A percentile compares a stretch with the other conserved stretches of the same genome.
These are phyloP conservation scores for Galeruca laticollis DNA, from an alignment of 2,888 invertebrate species.

Conservation along the genomic window DNA sequence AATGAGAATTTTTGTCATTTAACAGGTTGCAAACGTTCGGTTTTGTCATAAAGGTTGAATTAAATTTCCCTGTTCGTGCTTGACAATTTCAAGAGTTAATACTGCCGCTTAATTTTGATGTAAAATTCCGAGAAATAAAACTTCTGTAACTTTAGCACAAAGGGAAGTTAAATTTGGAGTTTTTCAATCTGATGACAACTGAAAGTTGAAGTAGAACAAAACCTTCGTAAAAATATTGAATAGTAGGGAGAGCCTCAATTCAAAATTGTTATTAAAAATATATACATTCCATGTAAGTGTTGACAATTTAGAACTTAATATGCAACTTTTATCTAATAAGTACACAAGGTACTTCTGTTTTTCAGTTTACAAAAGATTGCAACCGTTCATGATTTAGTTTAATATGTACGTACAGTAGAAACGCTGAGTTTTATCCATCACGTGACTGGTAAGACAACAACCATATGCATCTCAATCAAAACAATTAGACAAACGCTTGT, in stretches of 20 bases:
- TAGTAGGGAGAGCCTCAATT: neutral
- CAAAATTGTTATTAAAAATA: neutral
- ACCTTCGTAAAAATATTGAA: constrained; percentile 1
- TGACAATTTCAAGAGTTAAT: constrained; percentile 31
- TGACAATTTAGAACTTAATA: too few relatives aligned
- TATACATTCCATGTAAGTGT: too few relatives aligned
- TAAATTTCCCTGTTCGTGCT: constrained; percentile 32
- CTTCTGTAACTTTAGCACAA: constrained; percentile 22
- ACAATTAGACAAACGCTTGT: too few relatives aligned
- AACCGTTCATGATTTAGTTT: too few relatives aligned
- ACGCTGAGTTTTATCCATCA: too few relatives aligned
- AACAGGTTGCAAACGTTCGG: constrained; percentile 33
- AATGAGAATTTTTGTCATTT: constrained; percentile 33
- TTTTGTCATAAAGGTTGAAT: constrained; percentile 35
- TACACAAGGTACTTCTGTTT: too few relatives aligned
- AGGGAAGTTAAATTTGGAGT: constrained; percentile 23
- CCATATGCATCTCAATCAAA: too few relatives aligned
- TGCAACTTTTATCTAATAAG: too few relatives aligned
- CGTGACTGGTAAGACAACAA: too few relatives aligned
- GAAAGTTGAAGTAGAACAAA: constrained; percentile 4
- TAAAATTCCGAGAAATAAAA: constrained; percentile 33
- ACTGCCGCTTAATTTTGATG: constrained; percentile 31
- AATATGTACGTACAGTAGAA: too few relatives aligned
- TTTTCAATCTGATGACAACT: constrained; percentile 17
- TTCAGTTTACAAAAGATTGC: too few relatives aligned